Evolutionary conservation across 2,113 vertebrate genomes (phyloP), one percentile per base, ranked within the genome.

Genomic region (Ploceus nigricollis): DNA sequence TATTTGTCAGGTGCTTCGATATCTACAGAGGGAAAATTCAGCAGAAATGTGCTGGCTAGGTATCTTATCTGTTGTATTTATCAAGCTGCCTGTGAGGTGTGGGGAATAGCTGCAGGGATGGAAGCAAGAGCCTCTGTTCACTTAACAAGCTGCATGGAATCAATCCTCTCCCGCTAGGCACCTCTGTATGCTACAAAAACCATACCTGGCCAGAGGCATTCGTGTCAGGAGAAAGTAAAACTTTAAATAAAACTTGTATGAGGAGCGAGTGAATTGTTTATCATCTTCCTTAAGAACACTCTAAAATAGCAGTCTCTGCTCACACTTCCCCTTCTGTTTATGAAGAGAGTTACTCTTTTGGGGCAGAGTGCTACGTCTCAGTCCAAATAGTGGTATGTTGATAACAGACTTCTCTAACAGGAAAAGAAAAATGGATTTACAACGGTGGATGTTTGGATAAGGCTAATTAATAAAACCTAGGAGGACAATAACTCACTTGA

Each of bases 401-500:
- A 56, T 82, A 93, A 92, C 82, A 57, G 70, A 24, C 47, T 68
- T 48, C 17, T 4, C 2, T 61, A 80, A 31, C 44, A 82, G 66
- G 78, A 68, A 64, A 94, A 87, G 65, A 94, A 90, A 91, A 90
- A 85, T 31, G 27, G 68, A 45, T 65, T 91, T 95, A 18, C 83
- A 78, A 42, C 3, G 1, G 53, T 69, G 53, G 82, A 85, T 96
- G 84, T 94, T 94, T 93, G 82, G 78, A 88, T 61, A 96, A 93
- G 64, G 76, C 58, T 92, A 95, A 95, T 95, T 88, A 92, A 94
- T 80, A 93, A 90, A 92, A 51, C 82, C 88, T 73, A 40, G 63
- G 44, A 83, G 71, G 54, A 53, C 47, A 83, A 40, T 86, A 89
- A 80, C 33, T 95, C 86, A 58, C 71, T 80, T 39, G 80, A 72